Evolutionary conservation across 2,113 vertebrate species (phyloP).

Genomic region (Peromyscus californicus): DNA sequence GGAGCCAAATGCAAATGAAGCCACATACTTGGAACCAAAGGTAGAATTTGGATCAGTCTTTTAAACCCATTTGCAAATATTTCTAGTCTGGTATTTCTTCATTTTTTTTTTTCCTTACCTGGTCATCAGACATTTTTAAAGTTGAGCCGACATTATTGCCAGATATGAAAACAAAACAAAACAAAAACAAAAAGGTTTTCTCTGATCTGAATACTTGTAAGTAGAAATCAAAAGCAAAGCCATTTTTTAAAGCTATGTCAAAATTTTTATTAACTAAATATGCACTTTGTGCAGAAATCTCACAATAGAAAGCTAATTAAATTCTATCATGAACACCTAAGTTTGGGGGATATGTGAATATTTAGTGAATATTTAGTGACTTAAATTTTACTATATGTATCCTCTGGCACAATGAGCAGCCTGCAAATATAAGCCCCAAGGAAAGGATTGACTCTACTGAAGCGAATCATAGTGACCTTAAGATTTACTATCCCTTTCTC

Average conservation of each 20-base stretch:
- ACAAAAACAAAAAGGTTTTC: neutral
- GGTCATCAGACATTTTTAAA: constrained; percentile 37
- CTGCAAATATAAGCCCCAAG: neutral
- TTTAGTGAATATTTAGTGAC: constrained; percentile 73
- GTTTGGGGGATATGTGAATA: neutral
- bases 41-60: neutral
- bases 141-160: neutral
- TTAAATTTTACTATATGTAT: constrained; percentile 58
- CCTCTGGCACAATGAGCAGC: constrained; percentile 29
- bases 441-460: neutral
- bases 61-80: constrained; percentile 58
- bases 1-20: neutral
- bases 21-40: neutral
- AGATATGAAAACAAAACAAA: neutral
- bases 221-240: constrained; percentile 42
- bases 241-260: constrained; percentile 27
- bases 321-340: constrained; percentile 76
- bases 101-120: neutral
- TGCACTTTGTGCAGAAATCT: constrained; percentile 72
- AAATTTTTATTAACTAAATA: constrained; percentile 44
- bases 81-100: constrained; percentile 72
- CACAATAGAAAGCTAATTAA: constrained; percentile 82
- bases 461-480: neutral
- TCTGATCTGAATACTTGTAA: constrained; percentile 1
- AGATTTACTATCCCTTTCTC: neutral